These are phyloP conservation scores for Xanthia togata DNA, from an alignment of 2,888 invertebrate genomes.

Conservation along the genomic window DNA sequence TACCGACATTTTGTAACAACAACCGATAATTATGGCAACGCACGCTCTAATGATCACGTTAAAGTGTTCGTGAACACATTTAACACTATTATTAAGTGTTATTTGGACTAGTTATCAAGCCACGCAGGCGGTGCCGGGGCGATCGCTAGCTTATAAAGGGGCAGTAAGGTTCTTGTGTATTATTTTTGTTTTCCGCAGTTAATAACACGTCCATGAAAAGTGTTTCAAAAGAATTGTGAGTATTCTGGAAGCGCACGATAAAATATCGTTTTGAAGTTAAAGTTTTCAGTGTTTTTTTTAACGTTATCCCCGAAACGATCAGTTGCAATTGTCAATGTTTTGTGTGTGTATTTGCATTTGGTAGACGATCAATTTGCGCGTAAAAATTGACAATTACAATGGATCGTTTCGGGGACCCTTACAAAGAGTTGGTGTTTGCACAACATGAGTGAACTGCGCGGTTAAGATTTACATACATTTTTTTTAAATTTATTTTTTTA, in stretches of 20 bases:
- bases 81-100: conserved; percentile 60
- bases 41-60: conserved; percentile 55
- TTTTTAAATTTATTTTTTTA: background rate
- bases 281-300: background rate
- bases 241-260: conserved; percentile 40
- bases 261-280: background rate
- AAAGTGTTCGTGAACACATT: conserved; percentile 54
- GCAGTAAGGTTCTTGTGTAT: conserved; percentile 34
- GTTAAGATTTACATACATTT: background rate
- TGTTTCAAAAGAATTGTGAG: conserved; percentile 2
- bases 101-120: conserved; percentile 61
- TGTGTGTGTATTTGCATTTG: background rate
- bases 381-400: background rate
- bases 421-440: too few species aligned
- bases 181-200: conserved; percentile 61
- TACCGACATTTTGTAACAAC: conserved; percentile 21
- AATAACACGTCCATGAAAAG: conserved; percentile 58
- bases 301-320: background rate
- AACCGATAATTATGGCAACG: conserved; percentile 50
- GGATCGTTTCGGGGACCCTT: background rate
- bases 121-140: conserved; percentile 49
- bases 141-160: conserved; percentile 47
- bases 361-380: background rate
- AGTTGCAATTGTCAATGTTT: background rate
- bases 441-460: background rate